A percentile compares a stretch with the other conserved stretches of the same genome.
Evolutionary conservation across 1,140 invertebrate species (phyloP).

Genomic region (Aphaenogaster ashmeadi): DNA sequence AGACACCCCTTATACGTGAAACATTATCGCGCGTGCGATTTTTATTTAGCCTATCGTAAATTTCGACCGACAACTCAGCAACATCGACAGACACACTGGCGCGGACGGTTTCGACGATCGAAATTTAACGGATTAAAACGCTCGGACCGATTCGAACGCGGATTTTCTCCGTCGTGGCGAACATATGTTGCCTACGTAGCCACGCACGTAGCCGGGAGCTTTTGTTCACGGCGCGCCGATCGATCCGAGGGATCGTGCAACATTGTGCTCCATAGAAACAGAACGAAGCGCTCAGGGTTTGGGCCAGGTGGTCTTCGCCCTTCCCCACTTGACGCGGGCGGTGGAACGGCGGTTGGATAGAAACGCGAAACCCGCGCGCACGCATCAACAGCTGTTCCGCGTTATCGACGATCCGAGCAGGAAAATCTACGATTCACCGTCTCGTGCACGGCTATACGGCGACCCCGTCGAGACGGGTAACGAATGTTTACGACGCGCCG

Average conservation of each 20-base stretch:
- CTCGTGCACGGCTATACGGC: constrained; percentile 21
- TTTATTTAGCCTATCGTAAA: neutral
- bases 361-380: constrained; percentile 59
- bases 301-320: constrained; percentile 62
- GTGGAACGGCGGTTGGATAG: constrained; percentile 56
- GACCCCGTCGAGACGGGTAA: constrained; percentile 47
- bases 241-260: constrained; percentile 61
- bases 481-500: constrained; percentile 42
- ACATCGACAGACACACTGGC: neutral
- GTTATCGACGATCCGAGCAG: constrained; percentile 56
- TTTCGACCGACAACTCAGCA: constrained; percentile 7
- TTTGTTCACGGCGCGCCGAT: constrained; percentile 62
- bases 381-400: constrained; percentile 64
- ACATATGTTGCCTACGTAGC: constrained; percentile 52
- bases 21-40: neutral
- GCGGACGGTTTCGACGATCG: neutral
- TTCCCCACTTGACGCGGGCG: constrained; percentile 54
- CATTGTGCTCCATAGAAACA: constrained; percentile 64
- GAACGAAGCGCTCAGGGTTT: constrained; percentile 56
- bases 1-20: neutral
- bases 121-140: neutral
- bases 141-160: neutral
- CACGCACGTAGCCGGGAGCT: constrained; percentile 44
- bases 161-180: constrained; percentile 37
- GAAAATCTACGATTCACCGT: constrained; percentile 58